Conservation (phyloP, 2,888 invertebrate genomes). For the Agonopterix alstromeriana region DNA sequence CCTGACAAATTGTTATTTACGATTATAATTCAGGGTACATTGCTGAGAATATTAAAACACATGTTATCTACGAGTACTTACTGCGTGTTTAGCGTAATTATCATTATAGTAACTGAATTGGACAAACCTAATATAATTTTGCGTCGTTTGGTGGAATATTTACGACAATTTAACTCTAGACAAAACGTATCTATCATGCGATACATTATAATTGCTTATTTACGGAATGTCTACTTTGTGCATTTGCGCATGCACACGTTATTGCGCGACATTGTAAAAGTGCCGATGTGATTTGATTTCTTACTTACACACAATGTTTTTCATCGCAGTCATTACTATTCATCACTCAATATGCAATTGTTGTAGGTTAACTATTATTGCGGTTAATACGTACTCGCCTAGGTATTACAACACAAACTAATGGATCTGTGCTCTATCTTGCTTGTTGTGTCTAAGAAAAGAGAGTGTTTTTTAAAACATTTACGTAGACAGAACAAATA, state of each 20-base stretch:
- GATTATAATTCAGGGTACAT: no score
- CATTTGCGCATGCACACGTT: constrained; percentile 31
- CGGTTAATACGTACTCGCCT: not conserved
- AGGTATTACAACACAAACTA: not conserved
- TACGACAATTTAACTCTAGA: no score
- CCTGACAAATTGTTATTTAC: no score
- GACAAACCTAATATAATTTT: no score
- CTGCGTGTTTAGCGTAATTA: no score
- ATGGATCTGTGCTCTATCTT: not conserved
- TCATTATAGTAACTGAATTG: no score
- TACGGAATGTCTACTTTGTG: constrained; percentile 26
- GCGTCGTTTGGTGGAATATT: no score
- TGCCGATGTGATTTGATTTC: constrained; percentile 11
- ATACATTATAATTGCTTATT: no score
- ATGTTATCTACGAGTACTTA: no score
- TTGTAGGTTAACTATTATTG: not conserved
- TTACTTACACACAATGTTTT: constrained; percentile 6
- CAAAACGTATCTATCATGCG: no score
- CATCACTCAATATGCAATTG: constrained; percentile 1
- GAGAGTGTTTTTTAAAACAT: constrained; percentile 12
- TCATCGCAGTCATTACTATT: constrained; percentile 5
- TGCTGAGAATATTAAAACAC: no score
- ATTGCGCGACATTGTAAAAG: constrained; percentile 21
- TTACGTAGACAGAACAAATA: constrained; percentile 12
- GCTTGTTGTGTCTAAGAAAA: constrained; percentile 11